A percentile compares a stretch with the other conserved stretches of the same genome.
Evolutionary conservation across 2,888 invertebrate genomes (phyloP).

Genomic region (Dolomedes plantarius): DNA sequence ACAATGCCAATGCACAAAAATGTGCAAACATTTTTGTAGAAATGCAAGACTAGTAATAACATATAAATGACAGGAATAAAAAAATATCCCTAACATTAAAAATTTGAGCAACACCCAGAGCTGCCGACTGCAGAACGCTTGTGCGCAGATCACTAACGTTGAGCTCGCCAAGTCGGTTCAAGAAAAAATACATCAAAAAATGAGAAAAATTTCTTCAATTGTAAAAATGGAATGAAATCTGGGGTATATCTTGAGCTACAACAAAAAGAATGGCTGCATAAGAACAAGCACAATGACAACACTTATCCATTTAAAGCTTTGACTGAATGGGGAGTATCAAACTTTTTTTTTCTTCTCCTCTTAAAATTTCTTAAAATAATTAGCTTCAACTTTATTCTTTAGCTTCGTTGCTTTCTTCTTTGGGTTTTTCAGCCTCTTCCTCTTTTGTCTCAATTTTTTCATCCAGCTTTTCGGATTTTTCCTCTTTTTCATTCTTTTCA

Average conservation of each 20-base stretch:
- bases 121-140: slow-evolving; percentile 47
- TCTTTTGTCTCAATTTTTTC: slow-evolving; percentile 46
- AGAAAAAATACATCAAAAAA: slow-evolving; percentile 30
- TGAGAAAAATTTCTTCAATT: slow-evolving; percentile 12
- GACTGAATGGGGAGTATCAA: slow-evolving; percentile 32
- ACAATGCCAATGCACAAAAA: slow-evolving; percentile 42
- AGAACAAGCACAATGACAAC: slow-evolving; percentile 60
- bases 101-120: slow-evolving; percentile 69
- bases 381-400: slow-evolving; percentile 29
- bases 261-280: slow-evolving; percentile 43
- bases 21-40: slow-evolving; percentile 21
- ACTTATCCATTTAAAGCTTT: slow-evolving; percentile 63
- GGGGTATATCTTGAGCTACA: slow-evolving; percentile 54
- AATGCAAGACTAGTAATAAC: slow-evolving; percentile 63
- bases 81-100: slow-evolving; percentile 61
- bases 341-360: slow-evolving; percentile 9
- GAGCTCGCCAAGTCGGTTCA: slow-evolving; percentile 50
- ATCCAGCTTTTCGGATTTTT: slow-evolving; percentile 52
- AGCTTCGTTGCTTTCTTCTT: slow-evolving; percentile 54
- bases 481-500: slow-evolving; percentile 58
- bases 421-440: slow-evolving; percentile 51
- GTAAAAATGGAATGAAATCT: slow-evolving; percentile 51
- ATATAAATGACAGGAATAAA: slow-evolving; percentile 60
- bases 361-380: slow-evolving; percentile 18
- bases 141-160: slow-evolving; percentile 34